Evolutionary conservation across 2,113 vertebrate species (phyloP).

Genomic region (Paralichthys olivaceus): DNA sequence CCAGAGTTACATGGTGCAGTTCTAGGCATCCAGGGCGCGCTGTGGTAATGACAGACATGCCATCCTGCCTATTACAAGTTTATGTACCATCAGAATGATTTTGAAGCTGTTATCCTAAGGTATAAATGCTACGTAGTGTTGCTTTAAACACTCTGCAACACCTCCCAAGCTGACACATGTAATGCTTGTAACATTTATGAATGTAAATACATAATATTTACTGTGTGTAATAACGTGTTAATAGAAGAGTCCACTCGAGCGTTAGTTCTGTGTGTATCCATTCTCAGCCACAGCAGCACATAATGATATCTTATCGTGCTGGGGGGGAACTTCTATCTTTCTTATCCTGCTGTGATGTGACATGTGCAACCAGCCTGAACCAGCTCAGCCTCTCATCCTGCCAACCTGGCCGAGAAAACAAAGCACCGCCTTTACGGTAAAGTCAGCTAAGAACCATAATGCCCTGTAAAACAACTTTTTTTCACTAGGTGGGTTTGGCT

Average conservation of each 20-base stretch:
- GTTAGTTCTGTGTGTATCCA: conserved; percentile 1
- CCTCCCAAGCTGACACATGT: background rate
- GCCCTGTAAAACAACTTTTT: conserved; percentile 7
- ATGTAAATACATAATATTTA: background rate
- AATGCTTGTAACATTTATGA: background rate
- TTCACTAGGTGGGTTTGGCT: conserved; percentile 24
- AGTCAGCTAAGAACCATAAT: conserved; percentile 23
- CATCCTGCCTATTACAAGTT: background rate
- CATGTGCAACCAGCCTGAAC: conserved; percentile 23
- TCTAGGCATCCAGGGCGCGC: too few species aligned
- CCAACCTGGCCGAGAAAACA: background rate
- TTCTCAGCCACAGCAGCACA: background rate
- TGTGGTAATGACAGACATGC: background rate
- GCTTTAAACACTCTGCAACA: conserved; percentile 2
- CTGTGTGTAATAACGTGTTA: background rate
- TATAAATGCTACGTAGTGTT: background rate
- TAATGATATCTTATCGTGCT: conserved; percentile 2
- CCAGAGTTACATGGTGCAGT: too few species aligned
- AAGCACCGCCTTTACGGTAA: conserved; percentile 5
- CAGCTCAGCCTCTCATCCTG: background rate
- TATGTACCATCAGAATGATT: too few species aligned
- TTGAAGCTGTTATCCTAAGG: background rate
- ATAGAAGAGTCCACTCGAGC: background rate
- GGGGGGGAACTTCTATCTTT: background rate
- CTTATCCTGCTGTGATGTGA: background rate